phyloP scores from a whole-genome alignment of 2,113 vertebrate genomes.

The Pseudois nayaur region DNA sequence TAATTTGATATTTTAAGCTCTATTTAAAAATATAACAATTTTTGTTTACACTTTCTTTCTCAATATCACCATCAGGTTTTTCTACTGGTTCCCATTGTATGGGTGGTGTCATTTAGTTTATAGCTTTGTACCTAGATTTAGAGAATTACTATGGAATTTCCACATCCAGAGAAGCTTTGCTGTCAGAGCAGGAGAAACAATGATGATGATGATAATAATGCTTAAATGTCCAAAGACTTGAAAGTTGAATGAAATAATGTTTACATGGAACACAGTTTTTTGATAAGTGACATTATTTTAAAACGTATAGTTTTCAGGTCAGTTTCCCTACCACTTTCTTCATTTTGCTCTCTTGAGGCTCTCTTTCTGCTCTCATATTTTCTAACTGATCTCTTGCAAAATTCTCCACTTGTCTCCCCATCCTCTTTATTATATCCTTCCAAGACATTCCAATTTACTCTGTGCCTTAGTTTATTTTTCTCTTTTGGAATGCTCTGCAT shows the following conservation, averaged over 20 bases:
- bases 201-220: background rate
- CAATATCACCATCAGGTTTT: background rate
- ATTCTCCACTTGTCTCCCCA: background rate
- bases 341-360: background rate
- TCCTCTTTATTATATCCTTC: background rate
- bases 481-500: background rate
- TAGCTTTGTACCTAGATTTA: background rate
- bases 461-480: background rate
- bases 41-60: slow-evolving; percentile 9
- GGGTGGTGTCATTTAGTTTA: background rate
- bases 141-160: background rate
- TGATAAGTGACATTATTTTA: background rate
- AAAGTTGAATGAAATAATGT: background rate
- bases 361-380: background rate
- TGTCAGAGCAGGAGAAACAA: background rate
- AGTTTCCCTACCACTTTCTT: background rate
- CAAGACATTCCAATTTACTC: background rate
- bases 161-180: background rate
- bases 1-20: background rate
- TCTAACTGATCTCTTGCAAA: background rate
- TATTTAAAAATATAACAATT: slow-evolving; percentile 1
- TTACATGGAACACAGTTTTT: background rate
- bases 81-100: background rate
- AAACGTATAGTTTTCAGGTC: background rate
- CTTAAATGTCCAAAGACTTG: background rate